phyloP scores from a whole-genome alignment of 2,888 invertebrate species.

The Drosophila gaucha region DNA sequence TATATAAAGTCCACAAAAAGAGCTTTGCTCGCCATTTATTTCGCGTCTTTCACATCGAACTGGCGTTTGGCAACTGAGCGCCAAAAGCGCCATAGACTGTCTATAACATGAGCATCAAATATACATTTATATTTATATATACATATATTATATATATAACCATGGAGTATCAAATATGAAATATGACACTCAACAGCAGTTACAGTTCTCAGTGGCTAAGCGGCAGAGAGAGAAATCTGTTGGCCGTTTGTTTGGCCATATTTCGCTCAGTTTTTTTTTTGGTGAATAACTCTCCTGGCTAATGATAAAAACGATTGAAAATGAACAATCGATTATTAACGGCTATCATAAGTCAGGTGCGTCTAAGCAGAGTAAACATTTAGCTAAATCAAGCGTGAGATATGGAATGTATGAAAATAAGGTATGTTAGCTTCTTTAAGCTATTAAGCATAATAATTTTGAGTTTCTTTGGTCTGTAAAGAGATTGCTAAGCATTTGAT shows the following conservation, averaged over 20 bases:
- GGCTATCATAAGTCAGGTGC: conserved; percentile 1
- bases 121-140: neutral
- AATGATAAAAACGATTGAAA: conserved; percentile 24
- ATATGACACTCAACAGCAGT: conserved; percentile 34
- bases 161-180: conserved; percentile 25
- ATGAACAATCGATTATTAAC: conserved; percentile 36
- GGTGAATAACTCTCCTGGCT: conserved; percentile 6
- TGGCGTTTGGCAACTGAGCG: conserved; percentile 69
- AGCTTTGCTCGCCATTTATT: conserved; percentile 21
- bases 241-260: conserved; percentile 35
- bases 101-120: conserved; percentile 30
- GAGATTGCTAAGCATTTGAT: too few relatives aligned
- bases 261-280: conserved; percentile 31
- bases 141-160: neutral
- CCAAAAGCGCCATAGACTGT: conserved; percentile 37
- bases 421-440: too few relatives aligned
- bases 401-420: neutral
- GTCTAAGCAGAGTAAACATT: too few relatives aligned
- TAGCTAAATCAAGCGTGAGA: too few relatives aligned
- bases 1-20: conserved; percentile 9
- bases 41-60: conserved; percentile 69
- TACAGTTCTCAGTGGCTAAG: conserved; percentile 11
- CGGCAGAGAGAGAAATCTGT: conserved; percentile 44
- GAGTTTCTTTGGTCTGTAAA: too few relatives aligned
- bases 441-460: too few relatives aligned